A percentile compares a stretch with the other conserved stretches of the same genome.
Evolutionary conservation across 2,113 vertebrate genomes (phyloP).

Genomic region (Tamias sibiricus): DNA sequence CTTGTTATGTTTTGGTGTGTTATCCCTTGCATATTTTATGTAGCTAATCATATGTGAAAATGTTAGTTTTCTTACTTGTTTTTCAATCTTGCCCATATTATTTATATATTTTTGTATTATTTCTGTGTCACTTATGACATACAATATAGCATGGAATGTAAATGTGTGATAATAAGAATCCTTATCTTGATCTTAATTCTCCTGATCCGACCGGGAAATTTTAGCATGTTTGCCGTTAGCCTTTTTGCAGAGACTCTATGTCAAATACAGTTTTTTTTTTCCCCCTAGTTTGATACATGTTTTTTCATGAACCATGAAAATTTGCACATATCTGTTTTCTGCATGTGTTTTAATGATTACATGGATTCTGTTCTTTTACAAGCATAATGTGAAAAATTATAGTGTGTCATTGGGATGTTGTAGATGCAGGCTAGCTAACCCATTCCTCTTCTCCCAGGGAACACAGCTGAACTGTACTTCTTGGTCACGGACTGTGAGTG

Average conservation of each 20-base stretch:
- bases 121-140: background rate
- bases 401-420: background rate
- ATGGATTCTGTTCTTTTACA: background rate
- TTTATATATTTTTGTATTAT: background rate
- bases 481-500: background rate
- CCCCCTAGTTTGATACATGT: background rate
- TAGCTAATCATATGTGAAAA: background rate
- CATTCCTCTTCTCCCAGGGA: background rate
- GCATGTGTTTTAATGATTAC: background rate
- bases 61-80: background rate
- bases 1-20: background rate
- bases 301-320: background rate
- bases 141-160: background rate
- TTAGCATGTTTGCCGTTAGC: background rate
- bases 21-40: background rate
- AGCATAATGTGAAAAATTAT: background rate
- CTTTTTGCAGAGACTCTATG: background rate
- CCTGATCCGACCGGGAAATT: background rate
- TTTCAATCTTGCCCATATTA: background rate
- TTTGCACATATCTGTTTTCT: background rate
- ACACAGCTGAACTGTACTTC: background rate
- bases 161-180: background rate
- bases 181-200: background rate
- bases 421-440: too few species aligned
- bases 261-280: background rate